Evolutionary conservation across 1,140 invertebrate species (phyloP), one percentile per base, ranked within the genome.

Genomic region (Mya arenaria): DNA sequence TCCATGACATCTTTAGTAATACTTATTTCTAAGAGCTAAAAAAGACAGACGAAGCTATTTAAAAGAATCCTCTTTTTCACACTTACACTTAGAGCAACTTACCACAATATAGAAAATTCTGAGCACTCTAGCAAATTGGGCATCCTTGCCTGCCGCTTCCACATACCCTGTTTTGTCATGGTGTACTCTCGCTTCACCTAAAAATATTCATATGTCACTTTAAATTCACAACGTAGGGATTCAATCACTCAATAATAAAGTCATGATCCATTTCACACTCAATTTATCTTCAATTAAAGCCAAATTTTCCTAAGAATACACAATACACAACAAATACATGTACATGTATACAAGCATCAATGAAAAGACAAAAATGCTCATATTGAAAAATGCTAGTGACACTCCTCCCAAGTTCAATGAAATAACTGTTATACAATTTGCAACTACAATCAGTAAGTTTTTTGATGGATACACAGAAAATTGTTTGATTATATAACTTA

Each of bases 111-210:
- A 86, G 62, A 83, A 86, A 4, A 84, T 48, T 48, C 85, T 37
- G 5, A 86, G 52, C 37, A 85, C 52, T 66, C 78, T 82, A 34
- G 84, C 80, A 80, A 71, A 85, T 23, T 84, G 83, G 0, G 65
- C 73, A 48, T 86, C 85, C 23, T 48, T 28, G 0, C 77, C 60
- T 13, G 56, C 48, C 15, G 44, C 44, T 28, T 83, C 84, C 23
- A 23, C 63, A 55, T 74, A 73, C 0, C 80, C 84, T 25, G 74
- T 41, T 4, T 37, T 41, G 32, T 80, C 65, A 41, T 78, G 41
- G 23, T 75, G 48, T 13, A 83, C 63, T 6, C 48, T 62, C 0
- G 63, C 48, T 30, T 83, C 62, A n/a, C 82, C 81, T 83, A 56
- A 15, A 73, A 69, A 4, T n/a, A 23, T 28, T 2, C 36, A 65